phyloP scores from a whole-genome alignment of 2,888 invertebrate genomes.

The Drosophila rellima region DNA sequence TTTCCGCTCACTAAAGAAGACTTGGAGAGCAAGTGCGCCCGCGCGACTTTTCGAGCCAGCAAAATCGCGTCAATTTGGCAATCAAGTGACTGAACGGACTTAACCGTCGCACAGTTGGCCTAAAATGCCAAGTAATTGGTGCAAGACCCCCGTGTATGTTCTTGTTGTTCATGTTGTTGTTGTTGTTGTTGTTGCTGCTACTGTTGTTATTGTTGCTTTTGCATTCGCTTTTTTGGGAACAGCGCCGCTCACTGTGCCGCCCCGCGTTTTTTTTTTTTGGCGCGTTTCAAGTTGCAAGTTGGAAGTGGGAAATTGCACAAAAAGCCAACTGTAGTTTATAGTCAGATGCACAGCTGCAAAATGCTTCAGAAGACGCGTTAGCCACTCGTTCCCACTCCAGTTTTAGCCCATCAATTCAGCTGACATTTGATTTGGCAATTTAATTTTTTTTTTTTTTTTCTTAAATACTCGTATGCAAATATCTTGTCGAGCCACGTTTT shows the following conservation, averaged over 20 bases:
- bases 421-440: conserved; percentile 13
- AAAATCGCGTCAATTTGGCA: conserved; percentile 75
- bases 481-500: not conserved
- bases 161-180: conserved; percentile 21
- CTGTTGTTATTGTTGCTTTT: conserved; percentile 18
- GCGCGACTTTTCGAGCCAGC: conserved; percentile 52
- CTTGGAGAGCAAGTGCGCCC: conserved; percentile 19
- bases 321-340: conserved; percentile 56
- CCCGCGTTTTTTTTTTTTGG: conserved; percentile 27
- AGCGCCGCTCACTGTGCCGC: conserved; percentile 35
- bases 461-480: conserved; percentile 12
- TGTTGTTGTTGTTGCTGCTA: conserved; percentile 14
- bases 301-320: conserved; percentile 10
- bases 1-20: conserved; percentile 37
- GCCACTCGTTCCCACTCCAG: conserved; percentile 3
- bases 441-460: not conserved
- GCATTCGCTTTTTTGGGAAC: conserved; percentile 17
- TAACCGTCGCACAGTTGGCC: conserved; percentile 40
- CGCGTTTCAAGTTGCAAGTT: conserved; percentile 63
- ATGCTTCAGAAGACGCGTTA: conserved; percentile 46
- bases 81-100: conserved; percentile 36
- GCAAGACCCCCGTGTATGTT: conserved; percentile 63
- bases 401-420: not conserved
- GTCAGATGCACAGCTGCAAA: conserved; percentile 63
- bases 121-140: conserved; percentile 76